Evolutionary conservation across 2,113 vertebrate species (phyloP).

Genomic region (Scopus umbretta): DNA sequence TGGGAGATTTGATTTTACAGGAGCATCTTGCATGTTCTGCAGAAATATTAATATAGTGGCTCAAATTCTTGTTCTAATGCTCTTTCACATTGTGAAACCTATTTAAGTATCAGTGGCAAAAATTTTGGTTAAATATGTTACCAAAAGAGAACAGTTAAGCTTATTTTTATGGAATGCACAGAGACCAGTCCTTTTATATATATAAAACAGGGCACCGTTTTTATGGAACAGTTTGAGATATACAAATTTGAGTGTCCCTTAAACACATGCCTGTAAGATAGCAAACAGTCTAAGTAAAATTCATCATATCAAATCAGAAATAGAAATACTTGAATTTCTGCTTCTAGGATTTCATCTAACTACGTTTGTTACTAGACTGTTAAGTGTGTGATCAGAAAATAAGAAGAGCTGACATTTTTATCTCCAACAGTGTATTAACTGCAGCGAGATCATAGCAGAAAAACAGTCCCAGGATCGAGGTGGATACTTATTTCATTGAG

Average conservation of each 20-base stretch:
- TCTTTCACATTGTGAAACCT: not conserved
- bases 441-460: not conserved
- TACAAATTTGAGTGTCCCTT: not conserved
- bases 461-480: not conserved
- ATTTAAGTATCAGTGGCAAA: not conserved
- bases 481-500: not conserved
- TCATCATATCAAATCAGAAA: not conserved
- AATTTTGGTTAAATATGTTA: not conserved
- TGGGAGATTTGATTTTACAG: not conserved
- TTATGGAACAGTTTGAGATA: not conserved
- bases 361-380: not conserved
- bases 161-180: not conserved
- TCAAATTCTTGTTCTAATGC: not conserved
- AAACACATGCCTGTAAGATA: not conserved
- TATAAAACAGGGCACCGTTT: not conserved
- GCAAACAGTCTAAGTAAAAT: not conserved
- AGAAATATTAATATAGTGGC: not conserved
- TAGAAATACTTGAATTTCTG: not conserved
- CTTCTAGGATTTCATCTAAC: not conserved
- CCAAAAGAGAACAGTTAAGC: fast-evolving
- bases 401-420: not conserved
- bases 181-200: not conserved
- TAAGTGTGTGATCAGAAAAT: not conserved
- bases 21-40: not conserved
- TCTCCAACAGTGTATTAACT: not conserved